Base-by-base conservation (phyloP, 2,113 vertebrate species). In the Emydocephalus ijimae region DNA sequence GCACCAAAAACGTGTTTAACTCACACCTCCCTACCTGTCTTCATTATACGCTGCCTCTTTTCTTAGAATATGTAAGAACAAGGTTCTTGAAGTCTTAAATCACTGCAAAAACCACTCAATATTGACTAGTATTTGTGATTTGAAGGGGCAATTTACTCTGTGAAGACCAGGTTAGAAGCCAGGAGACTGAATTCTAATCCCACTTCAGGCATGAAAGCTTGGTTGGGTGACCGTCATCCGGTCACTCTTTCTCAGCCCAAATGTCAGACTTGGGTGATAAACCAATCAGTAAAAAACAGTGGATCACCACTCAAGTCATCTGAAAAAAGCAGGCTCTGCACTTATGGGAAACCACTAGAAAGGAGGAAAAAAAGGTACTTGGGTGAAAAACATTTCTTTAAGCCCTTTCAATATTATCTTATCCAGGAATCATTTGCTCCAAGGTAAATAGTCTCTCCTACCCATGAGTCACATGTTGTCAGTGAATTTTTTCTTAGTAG, bases 401-500 rank as follows among this genome's bases (percentile, higher is more conserved):
- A 93, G 61, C 56, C 92, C 93, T 87, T 91, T n/a, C 57, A 91
- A 56, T 29, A 18, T 39, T 61, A 91, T 34, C 45, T 91, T 88
- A 64, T 39, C 93, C 87, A 92, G 90, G 88, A 93, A 92, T 89
- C 92, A 92, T 92, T 89, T 89, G 45, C 88, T 96, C 93, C 94
- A 95, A 69, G 57, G 86, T 43, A 95, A 96, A 61, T 85, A 85
- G 94, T 91, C 95, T 95, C 94, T 94, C 95, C 93, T 92, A 94
- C 85, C 81, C 96, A 89, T 96, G 95, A 96, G 96, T 97, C 95
- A 96, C 61, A 93, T 94, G 94, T 90, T 0, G 0, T 96, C 90
- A 96, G 91, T 93, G 95, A 96, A 94, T 94, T 96, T 95, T 94
- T 93, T 95, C 93, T 89, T 89, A 96, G 95, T 95, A 91, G 96